Base-by-base conservation (phyloP, 1,140 invertebrate genomes). In the Yoshiicerus persimilis region DNA sequence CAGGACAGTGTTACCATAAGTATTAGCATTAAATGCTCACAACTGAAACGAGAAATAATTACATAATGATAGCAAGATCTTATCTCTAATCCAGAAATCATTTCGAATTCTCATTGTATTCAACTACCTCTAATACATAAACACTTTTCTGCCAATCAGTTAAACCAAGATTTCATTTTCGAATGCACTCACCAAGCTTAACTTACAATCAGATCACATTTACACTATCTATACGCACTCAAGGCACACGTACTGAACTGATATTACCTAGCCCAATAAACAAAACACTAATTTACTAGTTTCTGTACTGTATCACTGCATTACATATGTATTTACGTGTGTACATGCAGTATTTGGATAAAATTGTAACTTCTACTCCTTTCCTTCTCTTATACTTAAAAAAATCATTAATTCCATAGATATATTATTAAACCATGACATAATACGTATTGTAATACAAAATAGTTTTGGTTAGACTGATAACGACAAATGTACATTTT, bases 21-120 rank as follows among this genome's bases (percentile, higher is more conserved):
- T 56, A 56, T 56, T 56, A 56, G 47, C 47, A 38, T 84, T 47
- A 84, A 84, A 38, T 84, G 83, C 83, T 84, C 83, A 47, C 83
- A 84, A 84, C 38, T 62, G 83, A 84, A 84, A 84, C 83, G 83
- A 84, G 30, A 84, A 83, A 84, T 84, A 84, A 84, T 84, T 84
- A 56, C 41, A 84, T 84, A 84, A 84, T 62, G 47, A 47, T 84
- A 84, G 39, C 41, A 25, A 47, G 83, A 84, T 84, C 83, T 84
- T 84, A 84, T 84, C 83, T 56, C 83, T 47, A 41, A 84, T 84
- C 83, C 83, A 84, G 83, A 47, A 41, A 47, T 41, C 83, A 84
- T 84, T 83, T 84, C 41, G 9, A 47, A 84, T 84, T 47, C 32
- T 80, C 75, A 80, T 80, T 80, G 75, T 80, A 36, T 80, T 38